Evolutionary conservation across 2,888 invertebrate genomes (phyloP).

Genomic region (Nomada hirtipes): DNA sequence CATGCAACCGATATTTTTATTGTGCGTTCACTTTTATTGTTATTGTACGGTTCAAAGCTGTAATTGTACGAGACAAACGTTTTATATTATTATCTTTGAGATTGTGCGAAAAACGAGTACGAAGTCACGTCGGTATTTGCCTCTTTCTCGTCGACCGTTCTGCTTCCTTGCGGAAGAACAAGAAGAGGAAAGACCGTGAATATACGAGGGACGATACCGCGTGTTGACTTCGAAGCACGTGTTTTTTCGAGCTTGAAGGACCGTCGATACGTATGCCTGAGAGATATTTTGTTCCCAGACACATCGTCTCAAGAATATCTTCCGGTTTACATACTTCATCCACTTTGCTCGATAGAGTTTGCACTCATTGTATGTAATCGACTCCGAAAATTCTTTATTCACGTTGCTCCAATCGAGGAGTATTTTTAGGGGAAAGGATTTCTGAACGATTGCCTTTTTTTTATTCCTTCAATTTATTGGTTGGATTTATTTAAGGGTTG

Average conservation of each 20-base stretch:
- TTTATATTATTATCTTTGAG: no score
- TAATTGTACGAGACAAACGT: no score
- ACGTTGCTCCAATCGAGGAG: no score
- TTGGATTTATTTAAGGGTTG: no score
- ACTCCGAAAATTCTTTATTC: background rate
- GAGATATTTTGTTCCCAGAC: conserved; percentile 2
- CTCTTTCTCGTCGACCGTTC: background rate
- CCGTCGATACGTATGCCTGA: background rate
- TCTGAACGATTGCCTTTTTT: background rate
- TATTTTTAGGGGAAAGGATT: background rate
- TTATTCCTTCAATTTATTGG: background rate
- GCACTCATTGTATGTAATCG: background rate
- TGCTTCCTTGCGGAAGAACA: background rate
- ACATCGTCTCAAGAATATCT: background rate
- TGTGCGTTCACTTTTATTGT: no score
- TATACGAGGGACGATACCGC: background rate
- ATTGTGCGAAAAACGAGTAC: background rate
- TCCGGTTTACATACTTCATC: background rate
- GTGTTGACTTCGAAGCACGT: conserved; percentile 13
- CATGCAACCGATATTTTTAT: no score
- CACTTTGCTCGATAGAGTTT: background rate
- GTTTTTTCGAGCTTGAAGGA: background rate
- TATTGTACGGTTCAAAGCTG: no score
- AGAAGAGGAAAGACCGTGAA: background rate
- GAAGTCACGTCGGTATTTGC: background rate